Conservation (phyloP, 2,888 invertebrate genomes). For the Andricus curvator region DNA sequence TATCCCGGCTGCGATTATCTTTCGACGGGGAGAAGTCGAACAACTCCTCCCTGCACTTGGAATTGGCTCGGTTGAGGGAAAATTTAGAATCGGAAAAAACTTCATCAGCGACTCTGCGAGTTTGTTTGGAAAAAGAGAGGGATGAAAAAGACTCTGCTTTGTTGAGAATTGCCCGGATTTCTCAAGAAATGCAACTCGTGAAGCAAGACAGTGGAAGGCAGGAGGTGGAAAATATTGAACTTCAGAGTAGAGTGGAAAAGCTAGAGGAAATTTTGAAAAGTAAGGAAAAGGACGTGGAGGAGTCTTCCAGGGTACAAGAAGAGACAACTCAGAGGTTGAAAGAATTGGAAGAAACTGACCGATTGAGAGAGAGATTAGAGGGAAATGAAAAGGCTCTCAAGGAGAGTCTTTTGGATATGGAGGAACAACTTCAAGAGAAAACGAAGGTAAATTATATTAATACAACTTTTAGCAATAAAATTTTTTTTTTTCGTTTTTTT, state of each 20-base stretch:
- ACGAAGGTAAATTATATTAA: no score
- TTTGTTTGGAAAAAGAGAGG: conserved; percentile 80
- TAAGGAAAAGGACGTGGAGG: conserved; percentile 79
- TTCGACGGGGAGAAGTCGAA: conserved; percentile 69
- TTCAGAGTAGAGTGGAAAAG: conserved; percentile 80
- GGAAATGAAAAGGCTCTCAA: conserved; percentile 79
- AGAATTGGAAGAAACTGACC: conserved; percentile 80
- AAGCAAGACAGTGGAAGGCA: conserved; percentile 87
- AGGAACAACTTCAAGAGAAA: conserved; percentile 83
- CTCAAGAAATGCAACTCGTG: conserved; percentile 88
- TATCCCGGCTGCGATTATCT: conserved; percentile 62
- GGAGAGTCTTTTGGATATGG: conserved; percentile 80
- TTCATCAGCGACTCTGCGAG: conserved; percentile 63
- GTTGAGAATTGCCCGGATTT: conserved; percentile 89
- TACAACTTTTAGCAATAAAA: no score
- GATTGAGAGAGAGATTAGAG: conserved; percentile 70
- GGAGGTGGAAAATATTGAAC: conserved; percentile 83
- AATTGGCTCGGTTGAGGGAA: conserved; percentile 69
- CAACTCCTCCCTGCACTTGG: conserved; percentile 68
- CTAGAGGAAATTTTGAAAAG: conserved; percentile 81
- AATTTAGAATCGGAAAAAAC: conserved; percentile 70
- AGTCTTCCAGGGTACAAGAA: conserved; percentile 61
- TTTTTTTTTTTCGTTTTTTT: no score
- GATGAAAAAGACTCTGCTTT: conserved; percentile 88
- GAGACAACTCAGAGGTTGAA: conserved; percentile 77